phyloP scores from a whole-genome alignment of 1,140 invertebrate genomes.

The Stegodyphus dumicola region DNA sequence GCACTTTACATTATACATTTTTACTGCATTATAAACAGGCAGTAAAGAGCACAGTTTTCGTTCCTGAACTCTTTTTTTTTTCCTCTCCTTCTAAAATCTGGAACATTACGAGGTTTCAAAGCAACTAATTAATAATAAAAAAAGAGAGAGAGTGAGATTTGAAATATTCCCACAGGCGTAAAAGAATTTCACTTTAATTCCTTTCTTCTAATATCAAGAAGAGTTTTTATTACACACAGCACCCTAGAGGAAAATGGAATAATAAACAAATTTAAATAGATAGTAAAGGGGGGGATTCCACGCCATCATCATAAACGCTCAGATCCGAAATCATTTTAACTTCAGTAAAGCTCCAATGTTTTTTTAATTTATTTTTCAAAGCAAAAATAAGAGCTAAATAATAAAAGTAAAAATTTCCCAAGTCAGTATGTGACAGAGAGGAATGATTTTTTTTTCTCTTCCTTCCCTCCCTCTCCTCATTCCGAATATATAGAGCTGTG shows the following conservation, averaged over 20 bases:
- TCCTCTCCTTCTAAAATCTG: too few species aligned
- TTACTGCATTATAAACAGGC: too few species aligned
- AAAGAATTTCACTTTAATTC: conserved; percentile 35
- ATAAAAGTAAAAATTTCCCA: background rate
- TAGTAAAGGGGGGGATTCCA: background rate
- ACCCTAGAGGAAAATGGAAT: conserved; percentile 25
- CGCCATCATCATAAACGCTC: conserved; percentile 28
- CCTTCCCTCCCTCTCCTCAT: background rate
- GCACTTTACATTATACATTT: too few species aligned
- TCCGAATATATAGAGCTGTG: background rate
- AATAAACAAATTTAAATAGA: conserved; percentile 11
- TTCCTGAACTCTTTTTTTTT: too few species aligned
- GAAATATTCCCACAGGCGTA: too few species aligned
- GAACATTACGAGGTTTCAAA: too few species aligned
- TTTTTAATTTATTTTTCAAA: conserved; percentile 6
- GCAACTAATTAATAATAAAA: too few species aligned
- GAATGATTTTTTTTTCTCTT: background rate
- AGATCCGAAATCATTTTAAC: conserved; percentile 36
- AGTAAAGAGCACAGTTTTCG: too few species aligned
- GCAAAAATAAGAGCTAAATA: background rate
- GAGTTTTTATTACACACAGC: conserved; percentile 22
- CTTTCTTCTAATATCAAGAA: background rate
- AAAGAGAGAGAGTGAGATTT: too few species aligned
- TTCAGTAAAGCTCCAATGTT: background rate
- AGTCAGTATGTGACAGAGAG: background rate